Conservation (phyloP, 2,797 vertebrate genomes). For the Gymnopithys bicolor region DNA sequence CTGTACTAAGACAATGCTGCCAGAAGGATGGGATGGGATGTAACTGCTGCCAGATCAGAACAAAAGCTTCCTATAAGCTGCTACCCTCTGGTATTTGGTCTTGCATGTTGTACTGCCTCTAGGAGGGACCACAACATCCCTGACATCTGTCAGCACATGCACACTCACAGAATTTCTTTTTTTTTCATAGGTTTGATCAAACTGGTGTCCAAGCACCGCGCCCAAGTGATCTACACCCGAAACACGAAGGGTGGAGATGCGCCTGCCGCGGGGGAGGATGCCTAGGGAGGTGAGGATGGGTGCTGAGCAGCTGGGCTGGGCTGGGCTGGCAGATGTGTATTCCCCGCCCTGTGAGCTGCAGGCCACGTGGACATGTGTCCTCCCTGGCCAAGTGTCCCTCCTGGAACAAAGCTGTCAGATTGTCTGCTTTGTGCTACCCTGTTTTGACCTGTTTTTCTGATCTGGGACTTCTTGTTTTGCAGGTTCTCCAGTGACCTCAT, state of each 20-base stretch:
- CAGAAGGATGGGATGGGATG: fast-evolving
- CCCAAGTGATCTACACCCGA: constrained; percentile 93
- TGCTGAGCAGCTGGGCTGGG: not conserved
- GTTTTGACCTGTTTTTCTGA: not conserved
- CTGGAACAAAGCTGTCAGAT: not conserved
- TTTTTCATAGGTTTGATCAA: constrained; percentile 87
- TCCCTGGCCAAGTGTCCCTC: not conserved
- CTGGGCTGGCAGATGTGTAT: not conserved
- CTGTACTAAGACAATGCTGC: not conserved
- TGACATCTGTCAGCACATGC: fast-evolving
- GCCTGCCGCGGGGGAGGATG: constrained; percentile 82
- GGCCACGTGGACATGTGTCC: not conserved
- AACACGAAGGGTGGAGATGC: constrained; percentile 95
- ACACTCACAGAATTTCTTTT: fast-evolving
- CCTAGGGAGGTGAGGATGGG: constrained; percentile 78
- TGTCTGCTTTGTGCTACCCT: not conserved
- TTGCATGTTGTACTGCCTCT: fast-evolving
- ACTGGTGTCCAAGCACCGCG: constrained; percentile 94
- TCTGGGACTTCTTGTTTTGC: constrained; percentile 14
- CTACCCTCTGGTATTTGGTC: fast-evolving
- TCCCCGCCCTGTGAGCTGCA: not conserved
- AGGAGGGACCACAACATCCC: fast-evolving
- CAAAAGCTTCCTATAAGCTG: fast-evolving
- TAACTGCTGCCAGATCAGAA: not conserved
- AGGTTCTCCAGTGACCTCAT: constrained; percentile 14